These are phyloP conservation scores for Deilephila elpenor DNA, from an alignment of 2,888 invertebrate genomes.

Conservation along the genomic window DNA sequence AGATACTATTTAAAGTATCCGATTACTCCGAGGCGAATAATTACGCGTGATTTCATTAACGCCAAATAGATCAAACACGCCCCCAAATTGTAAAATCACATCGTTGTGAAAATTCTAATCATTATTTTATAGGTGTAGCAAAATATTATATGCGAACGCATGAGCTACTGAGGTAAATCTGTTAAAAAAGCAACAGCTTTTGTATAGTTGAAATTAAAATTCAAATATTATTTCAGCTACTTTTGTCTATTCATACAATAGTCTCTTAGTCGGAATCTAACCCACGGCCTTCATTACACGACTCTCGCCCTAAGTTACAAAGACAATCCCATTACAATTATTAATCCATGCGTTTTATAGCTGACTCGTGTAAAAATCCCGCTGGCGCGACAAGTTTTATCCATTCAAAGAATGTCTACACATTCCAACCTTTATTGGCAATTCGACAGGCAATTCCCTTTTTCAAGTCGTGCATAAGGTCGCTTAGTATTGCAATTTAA, in stretches of 20 bases:
- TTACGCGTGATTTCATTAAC: constrained; percentile 9
- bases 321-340: not conserved
- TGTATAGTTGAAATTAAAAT: no score
- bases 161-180: not conserved
- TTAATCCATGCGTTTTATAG: not conserved
- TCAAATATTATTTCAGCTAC: no score
- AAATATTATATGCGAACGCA: not conserved
- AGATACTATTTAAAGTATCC: constrained; percentile 10
- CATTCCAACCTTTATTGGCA: constrained; percentile 17
- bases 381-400: not conserved
- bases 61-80: constrained; percentile 12
- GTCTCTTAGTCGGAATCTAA: no score
- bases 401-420: constrained; percentile 1
- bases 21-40: not conserved
- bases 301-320: no score
- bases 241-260: no score
- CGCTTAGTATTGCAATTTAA: constrained; percentile 51
- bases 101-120: constrained; percentile 1
- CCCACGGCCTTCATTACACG: no score
- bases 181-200: not conserved
- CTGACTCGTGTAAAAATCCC: not conserved
- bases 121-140: not conserved
- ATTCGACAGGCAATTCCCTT: constrained; percentile 22
- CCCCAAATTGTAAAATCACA: not conserved
- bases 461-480: constrained; percentile 17